phyloP scores from a whole-genome alignment of 2,888 invertebrate species.

The Catocala fraxini region DNA sequence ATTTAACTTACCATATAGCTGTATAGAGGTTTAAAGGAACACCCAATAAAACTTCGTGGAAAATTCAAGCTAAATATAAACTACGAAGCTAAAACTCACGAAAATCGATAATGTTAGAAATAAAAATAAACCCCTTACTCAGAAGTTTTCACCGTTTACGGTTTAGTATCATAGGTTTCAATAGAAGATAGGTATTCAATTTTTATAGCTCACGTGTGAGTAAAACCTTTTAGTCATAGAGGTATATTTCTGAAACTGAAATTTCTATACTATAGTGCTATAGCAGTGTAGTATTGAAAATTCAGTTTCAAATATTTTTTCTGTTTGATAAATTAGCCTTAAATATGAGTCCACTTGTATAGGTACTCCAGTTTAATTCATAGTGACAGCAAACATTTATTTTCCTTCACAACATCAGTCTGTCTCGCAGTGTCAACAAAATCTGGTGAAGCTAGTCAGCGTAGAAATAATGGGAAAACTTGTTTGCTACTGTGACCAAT shows the following conservation, averaged over 20 bases:
- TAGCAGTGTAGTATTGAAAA: too few relatives aligned
- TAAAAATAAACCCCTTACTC: conserved; percentile 1
- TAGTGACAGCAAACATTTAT: conserved; percentile 18
- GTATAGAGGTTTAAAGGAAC: conserved; percentile 2
- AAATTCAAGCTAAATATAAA: not conserved
- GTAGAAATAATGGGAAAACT: conserved; percentile 77
- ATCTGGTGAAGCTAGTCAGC: conserved; percentile 47
- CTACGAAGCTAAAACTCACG: not conserved
- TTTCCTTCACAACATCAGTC: conserved; percentile 25
- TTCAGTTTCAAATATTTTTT: too few relatives aligned
- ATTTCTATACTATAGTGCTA: too few relatives aligned
- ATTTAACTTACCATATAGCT: too few relatives aligned
- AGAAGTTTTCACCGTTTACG: not conserved
- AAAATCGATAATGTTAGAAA: not conserved
- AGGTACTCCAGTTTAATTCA: conserved; percentile 10
- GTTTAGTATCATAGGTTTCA: not conserved
- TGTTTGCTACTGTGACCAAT: conserved; percentile 63
- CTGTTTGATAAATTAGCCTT: too few relatives aligned
- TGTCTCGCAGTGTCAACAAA: conserved; percentile 41
- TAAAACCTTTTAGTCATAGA: too few relatives aligned
- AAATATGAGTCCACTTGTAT: too few relatives aligned
- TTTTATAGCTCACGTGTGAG: too few relatives aligned
- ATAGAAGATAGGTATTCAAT: too few relatives aligned
- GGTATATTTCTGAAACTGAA: too few relatives aligned
- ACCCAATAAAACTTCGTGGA: not conserved